Base-by-base conservation (phyloP, 2,797 vertebrate genomes). In the Neosilurus hyrtlii region DNA sequence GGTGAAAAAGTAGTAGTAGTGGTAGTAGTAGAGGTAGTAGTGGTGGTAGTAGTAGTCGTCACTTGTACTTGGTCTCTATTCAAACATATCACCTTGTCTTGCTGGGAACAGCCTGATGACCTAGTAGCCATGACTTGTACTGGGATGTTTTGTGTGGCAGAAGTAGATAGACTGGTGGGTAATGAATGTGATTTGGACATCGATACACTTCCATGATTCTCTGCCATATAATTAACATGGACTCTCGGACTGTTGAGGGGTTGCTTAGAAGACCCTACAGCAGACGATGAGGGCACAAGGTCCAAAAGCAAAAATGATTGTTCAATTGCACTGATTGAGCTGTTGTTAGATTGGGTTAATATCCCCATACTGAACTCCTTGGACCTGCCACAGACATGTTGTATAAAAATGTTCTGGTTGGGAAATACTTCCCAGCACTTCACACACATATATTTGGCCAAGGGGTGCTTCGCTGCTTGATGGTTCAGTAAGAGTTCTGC, bases 351-450 rank as follows among this genome's bases (percentile, higher is more conserved):
- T 2, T 30, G 56, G 22, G 72, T 37, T 16, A 30, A 49, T 0
- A 30, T 35, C 24, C 79, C 54, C 4, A 56, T 52, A 0, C 4
- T 20, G 3, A 61, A 22, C 1, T 20, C 24, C 35, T 5, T 67
- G 12, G 74, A 18, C 56, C 61, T 84, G 43, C 57, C 62, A 37
- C 66, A 90, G 24, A 67, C 22, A 16, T 90, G 89, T 18, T 43
- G 70, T 14, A 66, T 81, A 65, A 88, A 88, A 43, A 65, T 5
- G 1, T 43, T 78, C 59, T 81, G 85, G 66, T 72, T 72, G 9
- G 82, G 75, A 77, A 87, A 90, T 6, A 83, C 61, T 24, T 82
- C 26, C 24, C 81, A 79, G 80, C 90, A 90, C 16, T 4, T 9
- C 2, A 68, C 80, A 67, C 90, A 89, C 62, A 87, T 35, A 51